These are phyloP conservation scores for Venturia canescens DNA, from an alignment of 1,140 invertebrate species.

Conservation along the genomic window DNA sequence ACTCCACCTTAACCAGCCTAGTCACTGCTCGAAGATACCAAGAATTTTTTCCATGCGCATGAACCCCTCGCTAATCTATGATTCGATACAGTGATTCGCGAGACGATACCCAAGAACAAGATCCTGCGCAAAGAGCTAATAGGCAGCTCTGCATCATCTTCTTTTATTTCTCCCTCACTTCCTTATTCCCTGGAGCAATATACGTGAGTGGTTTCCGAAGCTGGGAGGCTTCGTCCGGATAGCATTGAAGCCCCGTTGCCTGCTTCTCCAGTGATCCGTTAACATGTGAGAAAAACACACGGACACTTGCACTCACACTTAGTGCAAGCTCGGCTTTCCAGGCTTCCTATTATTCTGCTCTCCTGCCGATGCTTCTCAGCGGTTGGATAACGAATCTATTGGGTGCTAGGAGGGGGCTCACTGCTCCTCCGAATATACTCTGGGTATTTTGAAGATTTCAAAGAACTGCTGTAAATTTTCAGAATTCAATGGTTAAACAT, in stretches of 20 bases:
- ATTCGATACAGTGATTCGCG: neutral
- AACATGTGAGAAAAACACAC: slow-evolving; percentile 37
- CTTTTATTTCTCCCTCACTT: neutral
- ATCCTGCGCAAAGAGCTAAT: neutral
- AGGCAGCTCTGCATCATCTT: neutral
- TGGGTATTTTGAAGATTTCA: neutral
- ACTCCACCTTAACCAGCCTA: neutral
- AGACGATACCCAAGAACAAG: neutral
- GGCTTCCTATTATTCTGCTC: slow-evolving; percentile 43
- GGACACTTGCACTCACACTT: neutral
- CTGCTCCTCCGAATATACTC: slow-evolving; percentile 10
- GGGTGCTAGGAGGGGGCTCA: neutral
- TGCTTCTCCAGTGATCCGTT: neutral
- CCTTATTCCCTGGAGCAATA: slow-evolving; percentile 29
- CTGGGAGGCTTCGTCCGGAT: neutral
- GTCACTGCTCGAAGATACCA: neutral
- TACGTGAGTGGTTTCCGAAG: slow-evolving; percentile 41
- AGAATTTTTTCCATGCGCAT: neutral
- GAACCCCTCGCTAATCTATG: neutral
- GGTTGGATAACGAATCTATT: neutral
- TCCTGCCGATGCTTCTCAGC: slow-evolving; percentile 31
- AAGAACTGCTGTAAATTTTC: neutral
- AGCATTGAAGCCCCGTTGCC: neutral
- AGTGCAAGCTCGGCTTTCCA: neutral
- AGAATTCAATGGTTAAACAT: neutral